Evolutionary conservation across 2,888 invertebrate species (phyloP), one percentile per base, ranked within the genome.

Genomic region (Strigamia transsilvanica): DNA sequence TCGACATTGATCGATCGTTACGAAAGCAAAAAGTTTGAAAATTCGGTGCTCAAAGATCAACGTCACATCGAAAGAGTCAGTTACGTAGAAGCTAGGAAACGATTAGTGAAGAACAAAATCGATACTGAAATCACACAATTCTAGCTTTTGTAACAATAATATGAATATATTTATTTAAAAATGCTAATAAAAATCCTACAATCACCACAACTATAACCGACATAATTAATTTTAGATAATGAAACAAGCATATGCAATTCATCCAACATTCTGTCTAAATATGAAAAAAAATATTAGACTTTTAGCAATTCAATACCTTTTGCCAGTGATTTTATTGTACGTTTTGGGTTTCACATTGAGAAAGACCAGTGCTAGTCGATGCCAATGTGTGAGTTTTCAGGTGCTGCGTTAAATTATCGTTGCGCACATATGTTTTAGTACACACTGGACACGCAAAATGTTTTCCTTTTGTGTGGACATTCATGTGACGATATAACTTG

Each of bases 401-500:
- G 73, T 81, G 81, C 61, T 81, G 81, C 66, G 51, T 81, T 42
- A 81, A 66, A 66, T 81, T 81, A 42, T 81, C 81, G 27, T 66
- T 81, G 18, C 81, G 41, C n/a, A 81, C 81, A 81, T 61, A 81
- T 21, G 23, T 56, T 21, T 81, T 81, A 10, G 34, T 61, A 41
- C 81, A 81, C 66, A 81, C 61, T 41, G 81, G 41, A 61, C 81
- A 81, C 12, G 66, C 18, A 66, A 81, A 81, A 18, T 61, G 81
- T 81, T 81, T 81, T 15, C 81, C 81, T 34, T 81, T 61, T 9
- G 81, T 81, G 66, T 81, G 81, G 32, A 81, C 32, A 21, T 34
- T 61, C 81, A 66, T 66, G 41, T 81, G 81, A 32, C 81, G 81
- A 34, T 81, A 81, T 42, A 81, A 66, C 81, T 81, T 81, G 66